A percentile compares a stretch with the other conserved stretches of the same genome.
Evolutionary conservation across 2,113 vertebrate species (phyloP).

Genomic region (Oryzias woworae): DNA sequence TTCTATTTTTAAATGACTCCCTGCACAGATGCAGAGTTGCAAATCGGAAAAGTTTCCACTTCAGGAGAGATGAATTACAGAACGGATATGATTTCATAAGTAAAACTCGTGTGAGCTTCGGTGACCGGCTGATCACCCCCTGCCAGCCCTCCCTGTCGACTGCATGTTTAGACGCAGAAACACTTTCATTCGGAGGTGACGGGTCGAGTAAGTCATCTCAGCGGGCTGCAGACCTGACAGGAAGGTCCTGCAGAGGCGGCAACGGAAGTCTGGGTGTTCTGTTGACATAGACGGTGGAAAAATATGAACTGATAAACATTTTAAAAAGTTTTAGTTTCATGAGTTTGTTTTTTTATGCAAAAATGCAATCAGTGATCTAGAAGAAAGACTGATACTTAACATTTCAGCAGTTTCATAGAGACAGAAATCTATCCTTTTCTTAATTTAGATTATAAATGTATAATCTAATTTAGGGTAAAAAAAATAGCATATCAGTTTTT

Average conservation of each 20-base stretch:
- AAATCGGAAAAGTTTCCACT: neutral
- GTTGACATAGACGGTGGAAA: too few relatives aligned
- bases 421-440: too few relatives aligned
- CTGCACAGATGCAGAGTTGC: neutral
- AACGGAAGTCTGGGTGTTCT: neutral
- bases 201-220: slow-evolving; percentile 46
- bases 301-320: too few relatives aligned
- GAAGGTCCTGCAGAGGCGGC: slow-evolving; percentile 24
- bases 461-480: too few relatives aligned
- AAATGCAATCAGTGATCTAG: too few relatives aligned
- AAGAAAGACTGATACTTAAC: too few relatives aligned
- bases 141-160: slow-evolving; percentile 12
- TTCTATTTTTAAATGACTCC: slow-evolving; percentile 13
- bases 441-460: too few relatives aligned
- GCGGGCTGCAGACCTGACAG: slow-evolving; percentile 32
- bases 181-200: slow-evolving; percentile 15
- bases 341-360: too few relatives aligned
- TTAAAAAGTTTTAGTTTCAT: too few relatives aligned
- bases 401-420: too few relatives aligned
- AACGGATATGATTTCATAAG: neutral
- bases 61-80: neutral
- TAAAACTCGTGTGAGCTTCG: slow-evolving; percentile 10
- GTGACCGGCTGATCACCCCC: slow-evolving; percentile 23
- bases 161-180: slow-evolving; percentile 12
- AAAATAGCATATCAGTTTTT: too few relatives aligned